These are phyloP conservation scores for Glomeris maerens DNA, from an alignment of 1,140 invertebrate species.

Conservation along the genomic window DNA sequence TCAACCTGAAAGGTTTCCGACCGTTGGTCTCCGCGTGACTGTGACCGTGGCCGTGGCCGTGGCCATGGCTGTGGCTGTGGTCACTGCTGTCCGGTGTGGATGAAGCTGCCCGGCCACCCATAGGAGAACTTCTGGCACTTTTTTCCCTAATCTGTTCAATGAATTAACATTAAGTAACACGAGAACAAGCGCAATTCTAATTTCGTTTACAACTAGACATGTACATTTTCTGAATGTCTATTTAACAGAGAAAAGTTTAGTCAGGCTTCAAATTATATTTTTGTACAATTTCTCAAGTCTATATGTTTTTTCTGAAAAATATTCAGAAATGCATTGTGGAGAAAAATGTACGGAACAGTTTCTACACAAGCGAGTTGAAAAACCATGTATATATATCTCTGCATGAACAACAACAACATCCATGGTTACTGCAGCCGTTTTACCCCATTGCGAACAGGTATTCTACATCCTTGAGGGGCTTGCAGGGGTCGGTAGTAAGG, in stretches of 20 bases:
- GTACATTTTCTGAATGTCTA: background rate
- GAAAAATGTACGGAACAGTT: no score
- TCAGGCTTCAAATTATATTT: background rate
- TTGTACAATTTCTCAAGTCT: background rate
- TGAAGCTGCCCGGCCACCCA: slow-evolving; percentile 49
- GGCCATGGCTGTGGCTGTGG: slow-evolving; percentile 22
- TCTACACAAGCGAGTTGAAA: no score
- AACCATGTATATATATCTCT: no score
- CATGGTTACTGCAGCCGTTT: no score
- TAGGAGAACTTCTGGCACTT: slow-evolving; percentile 67
- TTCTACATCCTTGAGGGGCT: no score
- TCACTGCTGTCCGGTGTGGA: slow-evolving; percentile 40
- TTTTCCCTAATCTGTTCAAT: slow-evolving; percentile 65
- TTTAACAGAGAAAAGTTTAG: background rate
- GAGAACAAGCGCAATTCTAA: background rate
- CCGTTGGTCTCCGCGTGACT: slow-evolving; percentile 23
- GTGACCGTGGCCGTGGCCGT: slow-evolving; percentile 20
- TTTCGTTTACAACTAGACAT: background rate
- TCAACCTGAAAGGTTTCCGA: no score
- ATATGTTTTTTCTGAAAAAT: no score
- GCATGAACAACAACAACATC: no score
- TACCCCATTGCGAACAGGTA: no score
- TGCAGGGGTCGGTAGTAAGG: no score
- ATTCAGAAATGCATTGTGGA: no score
- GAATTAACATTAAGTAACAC: slow-evolving; percentile 11